phyloP scores from a whole-genome alignment of 2,113 vertebrate species.

The Colaptes auratus region DNA sequence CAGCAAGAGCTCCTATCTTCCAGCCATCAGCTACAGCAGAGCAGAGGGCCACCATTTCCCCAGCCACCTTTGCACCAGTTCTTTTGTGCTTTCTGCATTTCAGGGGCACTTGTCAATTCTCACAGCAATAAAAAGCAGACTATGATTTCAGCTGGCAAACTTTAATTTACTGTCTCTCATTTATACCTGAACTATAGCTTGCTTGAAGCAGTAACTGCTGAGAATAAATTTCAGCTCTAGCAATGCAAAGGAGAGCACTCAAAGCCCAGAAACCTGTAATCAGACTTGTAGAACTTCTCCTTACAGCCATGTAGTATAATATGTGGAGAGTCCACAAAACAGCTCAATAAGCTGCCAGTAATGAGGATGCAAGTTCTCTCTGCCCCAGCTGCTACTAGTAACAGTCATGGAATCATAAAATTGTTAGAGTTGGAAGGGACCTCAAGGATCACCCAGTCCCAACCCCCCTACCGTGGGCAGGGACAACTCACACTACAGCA shows the following conservation, averaged over 20 bases:
- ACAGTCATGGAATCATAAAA: not conserved
- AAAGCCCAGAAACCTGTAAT: not conserved
- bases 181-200: not conserved
- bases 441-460: too few relatives aligned
- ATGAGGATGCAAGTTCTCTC: not conserved
- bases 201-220: not conserved
- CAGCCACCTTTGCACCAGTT: rapidly evolving
- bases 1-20: not conserved
- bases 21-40: not conserved
- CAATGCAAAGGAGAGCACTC: not conserved
- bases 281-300: not conserved
- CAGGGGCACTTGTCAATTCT: not conserved
- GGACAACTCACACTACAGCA: too few relatives aligned
- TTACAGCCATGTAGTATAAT: not conserved
- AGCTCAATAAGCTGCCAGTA: not conserved
- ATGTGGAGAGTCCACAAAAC: not conserved
- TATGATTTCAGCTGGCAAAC: not conserved
- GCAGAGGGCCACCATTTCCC: not conserved
- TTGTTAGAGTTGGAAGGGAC: too few relatives aligned
- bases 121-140: not conserved
- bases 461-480: too few relatives aligned
- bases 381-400: not conserved
- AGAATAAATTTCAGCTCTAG: not conserved
- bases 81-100: not conserved
- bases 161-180: not conserved